These are phyloP conservation scores for Drosophila persimilis DNA, from an alignment of 1,140 invertebrate genomes.

Conservation along the genomic window DNA sequence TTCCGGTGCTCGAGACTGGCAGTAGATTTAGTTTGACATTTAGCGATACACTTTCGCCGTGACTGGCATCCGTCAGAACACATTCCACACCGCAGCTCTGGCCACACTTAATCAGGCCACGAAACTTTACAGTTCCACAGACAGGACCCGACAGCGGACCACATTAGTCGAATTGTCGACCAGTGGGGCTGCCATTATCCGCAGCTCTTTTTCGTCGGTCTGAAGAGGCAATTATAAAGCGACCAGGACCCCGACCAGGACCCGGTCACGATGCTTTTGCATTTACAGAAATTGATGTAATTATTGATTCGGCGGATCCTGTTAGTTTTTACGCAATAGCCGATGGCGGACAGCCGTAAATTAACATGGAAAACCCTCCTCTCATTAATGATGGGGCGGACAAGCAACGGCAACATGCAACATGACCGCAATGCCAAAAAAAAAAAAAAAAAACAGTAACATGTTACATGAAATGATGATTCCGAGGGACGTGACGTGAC, in stretches of 20 bases:
- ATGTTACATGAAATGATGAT: constrained; percentile 61
- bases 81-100: constrained; percentile 8
- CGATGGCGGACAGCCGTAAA: constrained; percentile 27
- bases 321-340: constrained; percentile 23
- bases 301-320: constrained; percentile 60
- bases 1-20: constrained; percentile 48
- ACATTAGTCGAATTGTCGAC: constrained; percentile 43
- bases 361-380: constrained; percentile 61
- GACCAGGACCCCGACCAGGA: neutral
- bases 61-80: constrained; percentile 46
- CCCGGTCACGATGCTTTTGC: constrained; percentile 18
- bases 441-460: neutral
- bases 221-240: constrained; percentile 54
- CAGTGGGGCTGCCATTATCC: constrained; percentile 40
- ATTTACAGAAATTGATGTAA: constrained; percentile 55
- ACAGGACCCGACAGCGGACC: constrained; percentile 14
- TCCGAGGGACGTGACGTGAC: constrained; percentile 10
- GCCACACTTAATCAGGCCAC: constrained; percentile 19
- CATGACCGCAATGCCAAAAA: constrained; percentile 66
- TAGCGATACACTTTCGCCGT: constrained; percentile 50
- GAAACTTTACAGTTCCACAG: constrained; percentile 1
- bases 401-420: constrained; percentile 1
- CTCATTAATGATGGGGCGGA: constrained; percentile 66
- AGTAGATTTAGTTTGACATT: constrained; percentile 57
- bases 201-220: constrained; percentile 8